phyloP scores from a whole-genome alignment of 2,888 invertebrate species.

The Villa cingulata region DNA sequence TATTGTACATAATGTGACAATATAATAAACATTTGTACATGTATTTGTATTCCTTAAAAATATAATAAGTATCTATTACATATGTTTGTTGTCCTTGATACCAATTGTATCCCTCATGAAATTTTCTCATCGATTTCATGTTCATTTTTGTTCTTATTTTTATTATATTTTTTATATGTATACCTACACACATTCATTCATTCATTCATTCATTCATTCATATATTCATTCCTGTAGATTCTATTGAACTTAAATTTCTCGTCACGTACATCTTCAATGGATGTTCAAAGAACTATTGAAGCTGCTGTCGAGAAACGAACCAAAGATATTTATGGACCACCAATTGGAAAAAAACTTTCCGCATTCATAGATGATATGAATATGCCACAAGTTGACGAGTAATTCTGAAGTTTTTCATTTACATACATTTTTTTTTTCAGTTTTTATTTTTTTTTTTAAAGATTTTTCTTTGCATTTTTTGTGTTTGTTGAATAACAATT shows the following conservation, averaged over 20 bases:
- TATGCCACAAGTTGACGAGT: slow-evolving; percentile 64
- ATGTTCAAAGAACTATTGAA: slow-evolving; percentile 78
- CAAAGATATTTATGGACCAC: slow-evolving; percentile 80
- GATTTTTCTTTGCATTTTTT: neutral
- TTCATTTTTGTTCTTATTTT: neutral
- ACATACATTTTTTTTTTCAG: neutral
- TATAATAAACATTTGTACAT: too few relatives aligned
- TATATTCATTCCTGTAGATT: neutral
- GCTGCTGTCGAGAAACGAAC: slow-evolving; percentile 80
- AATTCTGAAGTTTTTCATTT: slow-evolving; percentile 9
- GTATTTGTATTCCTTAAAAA: too few relatives aligned
- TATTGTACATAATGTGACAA: neutral
- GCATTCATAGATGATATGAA: slow-evolving; percentile 92
- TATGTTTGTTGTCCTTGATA: too few relatives aligned
- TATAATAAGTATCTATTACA: too few relatives aligned
- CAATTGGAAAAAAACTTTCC: slow-evolving; percentile 75
- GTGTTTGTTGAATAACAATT: neutral
- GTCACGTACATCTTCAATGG: slow-evolving; percentile 78
- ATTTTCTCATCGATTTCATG: too few relatives aligned
- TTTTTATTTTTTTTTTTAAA: neutral
- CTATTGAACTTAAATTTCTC: slow-evolving; percentile 75
- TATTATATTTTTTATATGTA: too few relatives aligned
- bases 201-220: too few relatives aligned
- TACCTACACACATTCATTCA: too few relatives aligned
- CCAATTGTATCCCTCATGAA: neutral